Evolutionary conservation across 2,113 vertebrate species (phyloP), one percentile per base, ranked within the genome.

Genomic region (Callopanchax toddi): DNA sequence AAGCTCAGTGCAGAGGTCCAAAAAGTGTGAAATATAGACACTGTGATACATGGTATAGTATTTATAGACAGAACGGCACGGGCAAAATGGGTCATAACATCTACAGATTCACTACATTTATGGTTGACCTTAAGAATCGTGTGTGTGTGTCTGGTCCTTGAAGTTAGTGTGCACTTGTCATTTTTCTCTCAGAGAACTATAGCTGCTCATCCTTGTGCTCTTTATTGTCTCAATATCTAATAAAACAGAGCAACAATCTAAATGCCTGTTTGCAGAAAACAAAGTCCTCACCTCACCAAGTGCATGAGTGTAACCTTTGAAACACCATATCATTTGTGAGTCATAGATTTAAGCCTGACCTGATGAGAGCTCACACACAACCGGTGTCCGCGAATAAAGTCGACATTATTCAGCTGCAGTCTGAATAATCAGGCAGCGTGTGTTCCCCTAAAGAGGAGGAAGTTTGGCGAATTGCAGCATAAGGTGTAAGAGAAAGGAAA

Each of bases 401-500:
- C 18, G 67, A 45, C 68, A 50, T 21, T 65, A 39, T 70, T 59
- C 65, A 50, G 68, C 67, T 57, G 62, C 10, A 62, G 67, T 61
- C 40, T 67, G 72, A 59, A 61, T 64, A 57, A 63, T 53, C 34
- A 57, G 44, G 54, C 51, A 26, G 77, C 17, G 37, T 58, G 70
- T 83, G 70, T 78, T 81, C 86, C 85, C 85, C 86, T 74, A 85
- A 67, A 86, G 48, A 53, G n/a, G 29, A 57, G 60, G 34, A 56
- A 34, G 40, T 67, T 79, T 72, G 56, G 63, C 81, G 83, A 84
- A 86, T 57, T 15, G 70, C 71, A 59, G 82, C 72, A 72, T 72
- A 66, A 73, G 75, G 34, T 76, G 68, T 77, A 81, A 76, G 74
- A 79, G 29, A 86, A 82, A n/a, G n/a, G n/a, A 82, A 81, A 82